Percentiles rank a stretch among this genome's conserved stretches.
These are phyloP conservation scores for Calcarius lapponicus DNA, from an alignment of 2,797 vertebrate species.

Conservation along the genomic window DNA sequence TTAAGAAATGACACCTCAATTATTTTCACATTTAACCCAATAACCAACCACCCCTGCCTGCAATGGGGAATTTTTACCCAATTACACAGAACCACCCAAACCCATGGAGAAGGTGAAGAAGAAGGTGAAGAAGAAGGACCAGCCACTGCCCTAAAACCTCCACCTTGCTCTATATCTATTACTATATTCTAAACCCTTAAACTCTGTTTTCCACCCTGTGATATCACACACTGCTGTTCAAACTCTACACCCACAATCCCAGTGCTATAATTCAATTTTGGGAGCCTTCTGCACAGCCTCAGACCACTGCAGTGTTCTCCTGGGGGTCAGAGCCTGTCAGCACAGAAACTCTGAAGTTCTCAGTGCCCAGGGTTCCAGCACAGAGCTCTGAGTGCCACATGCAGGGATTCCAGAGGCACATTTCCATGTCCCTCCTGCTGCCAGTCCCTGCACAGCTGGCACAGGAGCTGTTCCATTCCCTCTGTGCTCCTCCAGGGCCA, in stretches of 20 bases:
- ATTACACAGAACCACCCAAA: neutral
- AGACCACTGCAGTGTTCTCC: neutral
- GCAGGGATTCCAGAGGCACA: neutral
- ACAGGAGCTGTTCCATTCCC: neutral
- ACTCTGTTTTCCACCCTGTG: neutral
- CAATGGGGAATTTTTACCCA: neutral
- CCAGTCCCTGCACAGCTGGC: neutral
- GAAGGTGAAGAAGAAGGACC: too few relatives aligned
- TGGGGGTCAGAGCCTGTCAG: neutral
- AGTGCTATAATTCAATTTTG: neutral
- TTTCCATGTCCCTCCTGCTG: neutral
- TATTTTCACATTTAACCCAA: neutral
- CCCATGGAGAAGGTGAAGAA: too few relatives aligned
- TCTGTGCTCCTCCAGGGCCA: neutral
- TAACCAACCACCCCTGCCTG: accelerated
- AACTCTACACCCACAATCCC: neutral
- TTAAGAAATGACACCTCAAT: neutral
- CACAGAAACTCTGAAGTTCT: neutral
- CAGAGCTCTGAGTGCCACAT: neutral
- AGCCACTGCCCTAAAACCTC: neutral
- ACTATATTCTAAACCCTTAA: neutral
- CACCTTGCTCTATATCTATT: neutral
- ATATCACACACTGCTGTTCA: neutral
- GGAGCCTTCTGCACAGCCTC: neutral
- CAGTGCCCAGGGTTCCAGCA: neutral